A percentile compares a stretch with the other conserved stretches of the same genome.
Conservation (phyloP, 30 jellyfish, hydroid and myxozoan species). For the Aurelia aurita complex sp. Pacific region DNA sequence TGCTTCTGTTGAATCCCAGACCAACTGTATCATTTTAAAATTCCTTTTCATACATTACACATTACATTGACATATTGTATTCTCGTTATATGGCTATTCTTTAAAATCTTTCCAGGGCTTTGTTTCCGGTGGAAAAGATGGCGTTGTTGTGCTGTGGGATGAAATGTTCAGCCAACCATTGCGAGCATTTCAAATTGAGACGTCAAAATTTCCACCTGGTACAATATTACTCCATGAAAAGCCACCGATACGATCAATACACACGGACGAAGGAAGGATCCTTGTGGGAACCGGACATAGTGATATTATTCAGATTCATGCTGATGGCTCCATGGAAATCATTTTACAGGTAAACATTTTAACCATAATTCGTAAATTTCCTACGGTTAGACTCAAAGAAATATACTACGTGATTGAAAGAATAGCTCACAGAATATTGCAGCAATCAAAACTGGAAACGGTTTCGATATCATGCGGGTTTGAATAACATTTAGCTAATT, state of each 20-base stretch:
- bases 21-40: background rate
- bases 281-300: slow-evolving; percentile 90
- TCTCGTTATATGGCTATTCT: too few relatives aligned
- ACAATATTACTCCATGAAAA: slow-evolving; percentile 82
- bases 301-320: slow-evolving; percentile 83
- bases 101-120: slow-evolving; percentile 57
- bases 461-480: too few relatives aligned
- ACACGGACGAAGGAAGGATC: slow-evolving; percentile 86
- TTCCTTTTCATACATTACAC: background rate
- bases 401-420: too few relatives aligned
- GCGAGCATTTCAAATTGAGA: slow-evolving; percentile 90
- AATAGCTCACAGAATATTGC: too few relatives aligned
- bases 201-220: slow-evolving; percentile 88
- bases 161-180: slow-evolving; percentile 83
- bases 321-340: slow-evolving; percentile 95
- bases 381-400: background rate
- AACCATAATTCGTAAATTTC: background rate
- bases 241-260: slow-evolving; percentile 88
- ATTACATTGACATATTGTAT: too few relatives aligned
- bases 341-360: slow-evolving; percentile 69
- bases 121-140: slow-evolving; percentile 94
- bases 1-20: too few relatives aligned
- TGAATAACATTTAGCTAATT: too few relatives aligned
- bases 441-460: too few relatives aligned
- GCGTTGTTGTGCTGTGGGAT: slow-evolving; percentile 94